These are phyloP conservation scores for Plutomurus gul DNA, from an alignment of 1,140 invertebrate species.

Conservation along the genomic window DNA sequence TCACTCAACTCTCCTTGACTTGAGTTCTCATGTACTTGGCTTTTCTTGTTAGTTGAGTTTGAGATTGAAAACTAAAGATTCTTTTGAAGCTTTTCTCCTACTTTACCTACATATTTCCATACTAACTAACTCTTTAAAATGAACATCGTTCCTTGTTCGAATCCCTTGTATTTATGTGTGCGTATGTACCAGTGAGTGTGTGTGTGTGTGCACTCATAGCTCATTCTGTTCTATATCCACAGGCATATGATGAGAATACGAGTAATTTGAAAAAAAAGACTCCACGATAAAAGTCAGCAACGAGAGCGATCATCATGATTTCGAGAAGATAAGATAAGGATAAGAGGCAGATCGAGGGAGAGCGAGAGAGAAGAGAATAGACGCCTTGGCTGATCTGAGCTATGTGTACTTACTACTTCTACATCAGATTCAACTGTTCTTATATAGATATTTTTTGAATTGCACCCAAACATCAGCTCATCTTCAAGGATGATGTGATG, in stretches of 20 bases:
- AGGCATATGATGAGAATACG: constrained; percentile 14
- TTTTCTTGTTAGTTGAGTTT: constrained; percentile 16
- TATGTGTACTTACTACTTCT: background rate
- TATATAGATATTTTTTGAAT: constrained; percentile 24
- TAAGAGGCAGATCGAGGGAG: background rate
- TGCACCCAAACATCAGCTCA: constrained; percentile 8
- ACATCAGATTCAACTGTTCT: constrained; percentile 4
- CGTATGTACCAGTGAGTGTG: background rate
- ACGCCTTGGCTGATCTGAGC: constrained; percentile 7
- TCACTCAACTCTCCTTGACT: constrained; percentile 14
- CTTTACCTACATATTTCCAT: constrained; percentile 14
- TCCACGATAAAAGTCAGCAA: constrained; percentile 11
- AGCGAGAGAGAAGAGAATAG: background rate
- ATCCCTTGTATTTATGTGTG: background rate
- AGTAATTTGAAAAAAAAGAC: constrained; percentile 16
- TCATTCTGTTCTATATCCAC: background rate
- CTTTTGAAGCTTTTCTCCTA: background rate
- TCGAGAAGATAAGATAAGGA: background rate
- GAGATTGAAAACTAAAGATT: constrained; percentile 19
- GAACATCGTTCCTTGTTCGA: constrained; percentile 4
- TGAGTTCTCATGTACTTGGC: constrained; percentile 18
- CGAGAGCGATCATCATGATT: constrained; percentile 9
- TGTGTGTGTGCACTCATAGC: background rate
- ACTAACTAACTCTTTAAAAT: constrained; percentile 21
- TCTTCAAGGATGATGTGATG: constrained; percentile 2